Conservation (phyloP, 2,888 invertebrate genomes). For the Galerucella pusilla region DNA sequence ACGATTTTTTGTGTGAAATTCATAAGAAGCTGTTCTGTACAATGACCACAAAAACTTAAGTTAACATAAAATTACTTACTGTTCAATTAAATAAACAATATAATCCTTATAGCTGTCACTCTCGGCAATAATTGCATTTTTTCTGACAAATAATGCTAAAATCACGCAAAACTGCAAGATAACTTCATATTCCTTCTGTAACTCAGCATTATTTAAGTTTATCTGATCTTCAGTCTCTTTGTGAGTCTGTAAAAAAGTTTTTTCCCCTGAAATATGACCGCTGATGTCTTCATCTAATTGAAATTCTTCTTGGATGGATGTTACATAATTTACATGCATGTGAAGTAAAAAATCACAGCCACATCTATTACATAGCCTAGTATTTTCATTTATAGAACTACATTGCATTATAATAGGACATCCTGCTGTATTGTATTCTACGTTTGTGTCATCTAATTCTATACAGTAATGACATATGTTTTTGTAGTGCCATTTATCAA, state of each 20-base stretch:
- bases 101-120: conserved; percentile 58
- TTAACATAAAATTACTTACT: conserved; percentile 47
- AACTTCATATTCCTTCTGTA: conserved; percentile 51
- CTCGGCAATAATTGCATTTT: conserved; percentile 57
- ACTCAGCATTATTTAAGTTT: conserved; percentile 43
- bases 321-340: conserved; percentile 51
- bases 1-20: no score
- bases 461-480: conserved; percentile 59
- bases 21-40: no score
- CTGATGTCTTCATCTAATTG: conserved; percentile 12
- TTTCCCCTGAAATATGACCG: conserved; percentile 5
- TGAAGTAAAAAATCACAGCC: conserved; percentile 56
- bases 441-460: conserved; percentile 53
- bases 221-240: conserved; percentile 51
- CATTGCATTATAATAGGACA: conserved; percentile 56
- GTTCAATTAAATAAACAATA: conserved; percentile 55
- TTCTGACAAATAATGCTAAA: conserved; percentile 57
- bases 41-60: neutral
- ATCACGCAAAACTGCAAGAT: conserved; percentile 54
- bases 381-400: conserved; percentile 51
- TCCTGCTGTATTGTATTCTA: conserved; percentile 56
- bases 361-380: conserved; percentile 53
- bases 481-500: conserved; percentile 56
- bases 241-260: conserved; percentile 39
- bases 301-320: conserved; percentile 10